Evolutionary conservation across 2,797 vertebrate genomes (phyloP).

Genomic region (Erpetoichthys calabaricus): DNA sequence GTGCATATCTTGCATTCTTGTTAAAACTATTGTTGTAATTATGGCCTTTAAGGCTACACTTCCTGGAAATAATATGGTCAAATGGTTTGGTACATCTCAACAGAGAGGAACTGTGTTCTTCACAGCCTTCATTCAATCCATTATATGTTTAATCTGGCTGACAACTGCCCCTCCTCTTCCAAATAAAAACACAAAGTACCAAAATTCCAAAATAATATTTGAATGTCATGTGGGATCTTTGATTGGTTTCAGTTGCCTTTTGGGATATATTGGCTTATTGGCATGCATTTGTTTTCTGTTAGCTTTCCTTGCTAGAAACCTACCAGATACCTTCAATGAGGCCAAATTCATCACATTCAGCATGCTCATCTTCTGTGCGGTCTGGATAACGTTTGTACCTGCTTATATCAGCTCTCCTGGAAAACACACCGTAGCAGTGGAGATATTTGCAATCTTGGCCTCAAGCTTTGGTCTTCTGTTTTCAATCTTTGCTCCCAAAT

Average conservation of each 20-base stretch:
- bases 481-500: constrained; percentile 51
- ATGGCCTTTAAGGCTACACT: constrained; percentile 43
- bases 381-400: constrained; percentile 53
- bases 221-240: constrained; percentile 45
- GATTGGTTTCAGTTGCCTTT: constrained; percentile 41
- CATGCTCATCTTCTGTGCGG: constrained; percentile 53
- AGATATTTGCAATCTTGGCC: constrained; percentile 50
- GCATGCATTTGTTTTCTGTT: constrained; percentile 41
- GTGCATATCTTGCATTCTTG: constrained; percentile 51
- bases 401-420: constrained; percentile 48
- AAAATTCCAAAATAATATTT: constrained; percentile 34
- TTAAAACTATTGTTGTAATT: constrained; percentile 46
- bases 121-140: constrained; percentile 38
- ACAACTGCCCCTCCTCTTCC: constrained; percentile 35
- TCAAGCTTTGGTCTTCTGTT: constrained; percentile 47
- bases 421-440: constrained; percentile 47
- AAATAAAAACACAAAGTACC: constrained; percentile 27
- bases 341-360: constrained; percentile 46
- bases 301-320: constrained; percentile 44
- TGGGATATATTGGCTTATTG: constrained; percentile 47
- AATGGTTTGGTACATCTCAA: constrained; percentile 42
- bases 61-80: constrained; percentile 39
- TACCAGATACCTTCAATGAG: constrained; percentile 52
- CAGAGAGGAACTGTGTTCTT: constrained; percentile 39
- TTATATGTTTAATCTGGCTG: constrained; percentile 44